These are phyloP conservation scores for Antigone vipio DNA, from an alignment of 2,113 vertebrate genomes.

Conservation along the genomic window DNA sequence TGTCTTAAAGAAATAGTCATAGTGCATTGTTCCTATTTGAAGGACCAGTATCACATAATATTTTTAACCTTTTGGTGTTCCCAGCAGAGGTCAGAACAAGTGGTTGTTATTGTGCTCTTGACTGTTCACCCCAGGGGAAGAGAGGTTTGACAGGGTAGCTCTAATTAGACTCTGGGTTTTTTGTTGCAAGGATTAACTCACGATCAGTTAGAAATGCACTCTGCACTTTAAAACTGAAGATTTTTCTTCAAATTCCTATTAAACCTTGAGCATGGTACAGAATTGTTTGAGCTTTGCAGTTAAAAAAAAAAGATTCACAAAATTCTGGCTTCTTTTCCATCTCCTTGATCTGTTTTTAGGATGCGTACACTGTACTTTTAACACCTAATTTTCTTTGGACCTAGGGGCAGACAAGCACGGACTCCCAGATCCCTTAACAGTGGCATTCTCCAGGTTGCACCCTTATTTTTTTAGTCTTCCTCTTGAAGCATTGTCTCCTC, in stretches of 20 bases:
- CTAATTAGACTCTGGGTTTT: neutral
- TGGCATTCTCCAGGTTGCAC: neutral
- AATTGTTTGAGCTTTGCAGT: neutral
- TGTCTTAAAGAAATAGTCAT: neutral
- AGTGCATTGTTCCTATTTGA: neutral
- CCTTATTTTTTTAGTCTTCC: neutral
- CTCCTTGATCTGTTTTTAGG: neutral
- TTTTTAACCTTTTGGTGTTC: neutral
- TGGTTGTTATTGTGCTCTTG: neutral
- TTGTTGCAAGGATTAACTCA: neutral
- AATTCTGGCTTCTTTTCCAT: neutral
- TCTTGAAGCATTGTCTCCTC: neutral
- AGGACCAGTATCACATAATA: neutral
- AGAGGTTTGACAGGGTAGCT: neutral
- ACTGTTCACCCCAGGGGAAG: neutral
- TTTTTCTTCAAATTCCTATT: neutral
- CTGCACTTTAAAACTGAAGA: neutral
- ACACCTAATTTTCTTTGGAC: neutral
- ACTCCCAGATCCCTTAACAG: neutral
- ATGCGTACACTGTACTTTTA: neutral
- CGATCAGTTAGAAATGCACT: neutral
- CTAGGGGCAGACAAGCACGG: neutral
- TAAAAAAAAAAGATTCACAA: neutral
- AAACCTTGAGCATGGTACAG: neutral
- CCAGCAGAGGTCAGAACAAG: neutral